Conservation (phyloP, 2,888 invertebrate species). For the Augochlorella aurata region DNA sequence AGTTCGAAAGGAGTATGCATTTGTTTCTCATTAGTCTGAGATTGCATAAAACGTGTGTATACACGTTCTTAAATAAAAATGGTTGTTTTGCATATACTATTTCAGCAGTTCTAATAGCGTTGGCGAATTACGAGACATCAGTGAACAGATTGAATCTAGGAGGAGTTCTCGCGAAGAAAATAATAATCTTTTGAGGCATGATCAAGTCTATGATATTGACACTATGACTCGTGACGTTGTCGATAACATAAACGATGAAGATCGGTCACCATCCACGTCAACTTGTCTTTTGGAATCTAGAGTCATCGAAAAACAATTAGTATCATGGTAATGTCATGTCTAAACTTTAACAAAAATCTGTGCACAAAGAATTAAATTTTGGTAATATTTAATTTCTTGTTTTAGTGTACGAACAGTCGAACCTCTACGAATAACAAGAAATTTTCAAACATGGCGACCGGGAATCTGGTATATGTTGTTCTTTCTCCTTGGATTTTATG, state of each 20-base stretch:
- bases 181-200: constrained; percentile 70
- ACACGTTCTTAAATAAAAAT: neutral
- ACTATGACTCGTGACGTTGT: constrained; percentile 16
- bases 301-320: constrained; percentile 38
- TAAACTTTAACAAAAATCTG: neutral
- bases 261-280: constrained; percentile 2
- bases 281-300: constrained; percentile 27
- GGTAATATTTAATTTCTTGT: constrained; percentile 1
- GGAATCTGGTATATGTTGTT: constrained; percentile 71
- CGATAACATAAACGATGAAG: constrained; percentile 5
- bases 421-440: constrained; percentile 43
- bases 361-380: neutral
- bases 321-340: constrained; percentile 30
- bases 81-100: neutral
- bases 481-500: constrained; percentile 74
- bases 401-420: constrained; percentile 44
- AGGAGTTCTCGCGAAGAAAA: constrained; percentile 76
- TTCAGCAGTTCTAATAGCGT: constrained; percentile 74
- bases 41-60: neutral
- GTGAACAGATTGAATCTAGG: constrained; percentile 75
- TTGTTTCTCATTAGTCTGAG: constrained; percentile 21
- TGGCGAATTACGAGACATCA: constrained; percentile 75
- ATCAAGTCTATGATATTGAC: constrained; percentile 15
- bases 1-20: constrained; percentile 75
- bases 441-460: constrained; percentile 64